A percentile compares a stretch with the other conserved stretches of the same genome.
Evolutionary conservation across 2,797 vertebrate genomes (phyloP).

Genomic region (Spea hammondii): DNA sequence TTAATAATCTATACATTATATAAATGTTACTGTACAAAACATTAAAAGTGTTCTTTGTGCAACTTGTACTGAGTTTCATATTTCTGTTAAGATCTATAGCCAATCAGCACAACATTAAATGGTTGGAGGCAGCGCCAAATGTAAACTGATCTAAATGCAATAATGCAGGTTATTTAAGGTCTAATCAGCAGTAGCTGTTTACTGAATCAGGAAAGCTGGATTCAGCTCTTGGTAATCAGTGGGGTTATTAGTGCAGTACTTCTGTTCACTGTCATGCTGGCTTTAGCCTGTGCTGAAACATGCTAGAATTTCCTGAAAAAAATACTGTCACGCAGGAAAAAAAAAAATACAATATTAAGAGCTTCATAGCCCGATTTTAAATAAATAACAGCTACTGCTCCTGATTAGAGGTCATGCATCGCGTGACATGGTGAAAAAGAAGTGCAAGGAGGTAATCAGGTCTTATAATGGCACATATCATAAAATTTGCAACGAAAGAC

Average conservation of each 20-base stretch:
- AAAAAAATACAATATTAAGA: no score
- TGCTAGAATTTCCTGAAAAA: conserved; percentile 11
- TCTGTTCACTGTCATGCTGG: conserved; percentile 40
- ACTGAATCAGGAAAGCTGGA: conserved; percentile 15
- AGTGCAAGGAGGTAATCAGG: no score
- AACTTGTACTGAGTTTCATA: not conserved
- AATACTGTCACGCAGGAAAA: not conserved
- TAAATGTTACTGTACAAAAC: no score
- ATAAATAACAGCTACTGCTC: no score
- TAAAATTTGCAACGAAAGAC: no score
- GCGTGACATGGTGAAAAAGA: no score
- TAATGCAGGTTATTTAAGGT: conserved; percentile 49
- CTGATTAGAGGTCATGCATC: no score
- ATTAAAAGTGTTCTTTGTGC: no score
- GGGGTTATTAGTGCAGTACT: conserved; percentile 44
- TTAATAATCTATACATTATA: no score
- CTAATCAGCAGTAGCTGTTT: conserved; percentile 48
- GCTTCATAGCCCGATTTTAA: no score
- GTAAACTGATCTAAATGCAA: conserved; percentile 32
- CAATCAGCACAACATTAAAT: not conserved
- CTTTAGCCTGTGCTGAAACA: conserved; percentile 24
- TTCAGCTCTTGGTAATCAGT: conserved; percentile 39
- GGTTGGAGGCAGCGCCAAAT: conserved; percentile 6
- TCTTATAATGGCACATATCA: no score
- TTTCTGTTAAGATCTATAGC: not conserved